Evolutionary conservation across 2,113 vertebrate species (phyloP).

Genomic region (Lanius ludovicianus): DNA sequence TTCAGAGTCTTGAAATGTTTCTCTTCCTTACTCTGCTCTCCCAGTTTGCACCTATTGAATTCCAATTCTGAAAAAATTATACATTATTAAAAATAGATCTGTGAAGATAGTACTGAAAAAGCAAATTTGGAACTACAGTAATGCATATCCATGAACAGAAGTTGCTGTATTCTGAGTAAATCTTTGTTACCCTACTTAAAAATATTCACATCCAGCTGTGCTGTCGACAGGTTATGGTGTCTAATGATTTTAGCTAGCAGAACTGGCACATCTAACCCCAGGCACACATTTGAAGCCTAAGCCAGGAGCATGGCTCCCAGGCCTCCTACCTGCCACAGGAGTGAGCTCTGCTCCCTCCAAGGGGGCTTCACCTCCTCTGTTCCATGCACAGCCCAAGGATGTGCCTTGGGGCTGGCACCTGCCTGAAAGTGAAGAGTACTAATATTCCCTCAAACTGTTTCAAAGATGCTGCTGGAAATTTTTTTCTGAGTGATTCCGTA

Average conservation of each 20-base stretch:
- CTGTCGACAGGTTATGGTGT: neutral
- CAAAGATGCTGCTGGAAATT: neutral
- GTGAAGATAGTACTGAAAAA: neutral
- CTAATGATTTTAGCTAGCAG: neutral
- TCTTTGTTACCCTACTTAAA: neutral
- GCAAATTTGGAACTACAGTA: neutral
- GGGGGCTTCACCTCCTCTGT: neutral
- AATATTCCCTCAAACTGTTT: neutral
- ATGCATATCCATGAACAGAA: neutral
- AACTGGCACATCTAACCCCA: neutral
- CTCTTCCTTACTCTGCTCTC: neutral
- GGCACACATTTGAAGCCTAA: neutral
- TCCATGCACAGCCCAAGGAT: neutral
- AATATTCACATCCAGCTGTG: neutral
- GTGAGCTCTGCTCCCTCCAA: neutral
- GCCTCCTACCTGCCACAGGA: neutral
- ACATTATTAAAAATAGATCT: neutral
- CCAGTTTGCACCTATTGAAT: neutral
- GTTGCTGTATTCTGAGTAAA: neutral
- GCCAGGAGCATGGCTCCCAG: neutral
- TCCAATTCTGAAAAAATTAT: neutral
- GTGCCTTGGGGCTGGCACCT: neutral
- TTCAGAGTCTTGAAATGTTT: neutral
- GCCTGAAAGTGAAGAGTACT: neutral
- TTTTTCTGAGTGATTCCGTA: neutral